phyloP scores from a whole-genome alignment of 2,113 vertebrate species.

The Erythrocercus mccallii region DNA sequence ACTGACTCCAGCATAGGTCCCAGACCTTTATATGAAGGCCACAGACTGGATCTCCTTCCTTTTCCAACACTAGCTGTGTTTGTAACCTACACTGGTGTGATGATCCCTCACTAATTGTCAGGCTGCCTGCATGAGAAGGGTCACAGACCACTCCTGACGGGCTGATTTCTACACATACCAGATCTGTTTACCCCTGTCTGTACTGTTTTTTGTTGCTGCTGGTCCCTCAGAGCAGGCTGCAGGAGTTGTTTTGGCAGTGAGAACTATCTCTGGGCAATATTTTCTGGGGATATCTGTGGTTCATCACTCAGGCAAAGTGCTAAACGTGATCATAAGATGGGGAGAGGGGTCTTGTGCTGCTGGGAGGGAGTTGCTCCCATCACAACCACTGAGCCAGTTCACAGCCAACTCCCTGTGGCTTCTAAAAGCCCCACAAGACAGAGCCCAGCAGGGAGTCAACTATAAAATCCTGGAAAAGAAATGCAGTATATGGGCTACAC shows the following conservation, averaged over 20 bases:
- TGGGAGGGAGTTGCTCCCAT: neutral
- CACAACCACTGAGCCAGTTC: neutral
- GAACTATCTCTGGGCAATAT: neutral
- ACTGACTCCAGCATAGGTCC: neutral
- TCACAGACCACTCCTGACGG: neutral
- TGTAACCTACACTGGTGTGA: neutral
- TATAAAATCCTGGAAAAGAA: neutral
- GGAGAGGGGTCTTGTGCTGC: neutral
- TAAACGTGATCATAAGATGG: neutral
- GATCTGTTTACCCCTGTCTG: neutral
- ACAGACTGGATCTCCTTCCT: neutral
- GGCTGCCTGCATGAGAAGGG: neutral
- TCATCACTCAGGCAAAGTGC: neutral
- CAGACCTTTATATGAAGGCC: neutral
- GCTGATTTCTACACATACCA: neutral
- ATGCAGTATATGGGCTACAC: neutral
- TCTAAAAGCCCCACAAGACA: neutral
- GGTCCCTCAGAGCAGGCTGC: neutral
- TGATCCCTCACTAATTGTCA: neutral
- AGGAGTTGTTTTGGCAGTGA: neutral
- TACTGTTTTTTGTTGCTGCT: neutral
- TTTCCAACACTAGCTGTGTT: neutral
- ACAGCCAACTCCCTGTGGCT: neutral
- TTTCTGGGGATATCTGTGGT: neutral
- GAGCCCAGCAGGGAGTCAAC: neutral